Conservation (phyloP, 2,113 vertebrate genomes). For the Falcunculus frontatus region DNA sequence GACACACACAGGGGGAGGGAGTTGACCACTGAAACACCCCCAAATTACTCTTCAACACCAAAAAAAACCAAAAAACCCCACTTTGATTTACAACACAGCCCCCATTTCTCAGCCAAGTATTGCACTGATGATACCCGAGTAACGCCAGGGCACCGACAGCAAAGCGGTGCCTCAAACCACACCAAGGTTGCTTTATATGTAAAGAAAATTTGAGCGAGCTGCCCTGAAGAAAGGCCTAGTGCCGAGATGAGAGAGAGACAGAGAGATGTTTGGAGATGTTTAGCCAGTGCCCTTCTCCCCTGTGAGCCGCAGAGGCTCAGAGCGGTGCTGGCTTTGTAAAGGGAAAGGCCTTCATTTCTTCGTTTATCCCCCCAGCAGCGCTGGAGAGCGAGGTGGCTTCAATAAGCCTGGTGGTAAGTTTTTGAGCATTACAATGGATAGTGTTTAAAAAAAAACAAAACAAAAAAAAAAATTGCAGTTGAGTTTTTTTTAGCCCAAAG, state of each 20-base stretch:
- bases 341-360: conserved; percentile 99
- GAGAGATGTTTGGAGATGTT: conserved; percentile 81
- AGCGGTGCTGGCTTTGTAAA: conserved; percentile 98
- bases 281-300: conserved; percentile 93
- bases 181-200: conserved; percentile 70
- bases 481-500: conserved; percentile 63
- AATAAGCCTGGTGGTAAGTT: conserved; percentile 99
- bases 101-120: conserved; percentile 65
- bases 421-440: conserved; percentile 98
- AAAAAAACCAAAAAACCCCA: too few species aligned
- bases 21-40: neutral
- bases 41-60: neutral
- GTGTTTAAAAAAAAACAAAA: conserved; percentile 80
- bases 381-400: conserved; percentile 99
- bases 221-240: conserved; percentile 85
- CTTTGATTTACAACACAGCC: neutral
- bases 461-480: conserved; percentile 3
- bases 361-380: conserved; percentile 99
- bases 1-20: conserved; percentile 56
- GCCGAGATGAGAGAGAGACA: conserved; percentile 79
- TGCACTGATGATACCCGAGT: conserved; percentile 76
- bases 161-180: conserved; percentile 70
- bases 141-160: conserved; percentile 53
- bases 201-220: conserved; percentile 77
- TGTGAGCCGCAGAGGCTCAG: conserved; percentile 92